These are phyloP conservation scores for Thryonomys swinderianus DNA, from an alignment of 2,113 vertebrate species.

Conservation along the genomic window DNA sequence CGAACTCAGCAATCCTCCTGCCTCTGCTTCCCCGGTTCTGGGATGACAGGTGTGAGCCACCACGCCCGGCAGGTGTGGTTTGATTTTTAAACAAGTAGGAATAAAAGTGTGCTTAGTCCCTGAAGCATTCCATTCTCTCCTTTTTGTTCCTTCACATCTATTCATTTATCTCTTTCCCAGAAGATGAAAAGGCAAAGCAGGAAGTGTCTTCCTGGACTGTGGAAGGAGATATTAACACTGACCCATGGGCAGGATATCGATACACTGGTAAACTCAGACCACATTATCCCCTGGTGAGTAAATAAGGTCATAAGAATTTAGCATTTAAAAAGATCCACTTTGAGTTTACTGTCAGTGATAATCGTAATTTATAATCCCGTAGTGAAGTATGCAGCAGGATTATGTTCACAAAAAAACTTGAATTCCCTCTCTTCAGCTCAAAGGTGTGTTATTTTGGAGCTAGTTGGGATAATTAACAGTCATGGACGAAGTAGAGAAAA, in stretches of 20 bases:
- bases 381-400: neutral
- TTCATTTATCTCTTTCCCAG: constrained; percentile 77
- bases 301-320: constrained; percentile 37
- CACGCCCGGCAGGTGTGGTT: neutral
- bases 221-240: constrained; percentile 95
- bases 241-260: constrained; percentile 98
- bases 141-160: neutral
- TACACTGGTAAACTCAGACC: constrained; percentile 97
- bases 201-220: constrained; percentile 92
- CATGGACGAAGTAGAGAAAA: neutral
- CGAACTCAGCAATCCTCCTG: too few species aligned
- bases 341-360: constrained; percentile 20
- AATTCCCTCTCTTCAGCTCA: neutral
- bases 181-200: constrained; percentile 94
- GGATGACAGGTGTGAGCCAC: too few species aligned
- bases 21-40: too few species aligned
- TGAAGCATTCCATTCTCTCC: neutral
- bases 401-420: neutral
- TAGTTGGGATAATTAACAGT: neutral
- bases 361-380: neutral
- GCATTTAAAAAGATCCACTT: neutral
- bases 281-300: constrained; percentile 95
- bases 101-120: neutral
- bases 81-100: neutral
- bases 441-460: neutral